Percentiles rank a stretch among this genome's conserved stretches.
Conservation (phyloP, 2,113 vertebrate species). For the Paracanthobrama guichenoti region DNA sequence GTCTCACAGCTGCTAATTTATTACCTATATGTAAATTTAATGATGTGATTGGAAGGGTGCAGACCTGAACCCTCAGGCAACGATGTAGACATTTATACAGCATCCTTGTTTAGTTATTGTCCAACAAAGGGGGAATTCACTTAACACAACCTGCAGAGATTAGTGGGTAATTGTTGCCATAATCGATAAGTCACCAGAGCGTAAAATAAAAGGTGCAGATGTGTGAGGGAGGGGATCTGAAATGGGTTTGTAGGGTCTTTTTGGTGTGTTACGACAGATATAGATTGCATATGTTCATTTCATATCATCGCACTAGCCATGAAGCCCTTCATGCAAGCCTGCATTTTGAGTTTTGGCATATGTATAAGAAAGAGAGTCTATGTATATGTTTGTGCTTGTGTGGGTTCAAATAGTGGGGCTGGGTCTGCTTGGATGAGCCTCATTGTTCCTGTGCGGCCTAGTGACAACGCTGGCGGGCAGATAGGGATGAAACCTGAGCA, state of each 20-base stretch:
- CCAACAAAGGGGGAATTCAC: slow-evolving; percentile 80
- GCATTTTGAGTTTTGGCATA: slow-evolving; percentile 43
- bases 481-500: slow-evolving; percentile 77
- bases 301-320: slow-evolving; percentile 37
- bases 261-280: not conserved
- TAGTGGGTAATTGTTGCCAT: slow-evolving; percentile 80
- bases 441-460: slow-evolving; percentile 78
- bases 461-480: slow-evolving; percentile 79
- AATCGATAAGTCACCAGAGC: slow-evolving; percentile 79
- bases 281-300: slow-evolving; percentile 22
- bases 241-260: slow-evolving; percentile 59
- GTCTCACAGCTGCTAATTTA: slow-evolving; percentile 72
- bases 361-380: slow-evolving; percentile 7
- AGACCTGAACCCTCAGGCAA: slow-evolving; percentile 76
- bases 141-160: slow-evolving; percentile 79
- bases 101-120: slow-evolving; percentile 82
- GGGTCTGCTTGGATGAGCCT: slow-evolving; percentile 75
- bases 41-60: slow-evolving; percentile 72
- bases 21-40: slow-evolving; percentile 53
- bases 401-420: slow-evolving; percentile 58
- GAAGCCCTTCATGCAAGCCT: slow-evolving; percentile 45
- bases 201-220: slow-evolving; percentile 74
- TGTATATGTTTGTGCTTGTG: slow-evolving; percentile 48
- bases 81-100: slow-evolving; percentile 69
- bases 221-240: slow-evolving; percentile 55